A percentile compares a stretch with the other conserved stretches of the same genome.
These are phyloP conservation scores for Aleiodes leptofemur DNA, from an alignment of 2,888 invertebrate genomes.

Conservation along the genomic window DNA sequence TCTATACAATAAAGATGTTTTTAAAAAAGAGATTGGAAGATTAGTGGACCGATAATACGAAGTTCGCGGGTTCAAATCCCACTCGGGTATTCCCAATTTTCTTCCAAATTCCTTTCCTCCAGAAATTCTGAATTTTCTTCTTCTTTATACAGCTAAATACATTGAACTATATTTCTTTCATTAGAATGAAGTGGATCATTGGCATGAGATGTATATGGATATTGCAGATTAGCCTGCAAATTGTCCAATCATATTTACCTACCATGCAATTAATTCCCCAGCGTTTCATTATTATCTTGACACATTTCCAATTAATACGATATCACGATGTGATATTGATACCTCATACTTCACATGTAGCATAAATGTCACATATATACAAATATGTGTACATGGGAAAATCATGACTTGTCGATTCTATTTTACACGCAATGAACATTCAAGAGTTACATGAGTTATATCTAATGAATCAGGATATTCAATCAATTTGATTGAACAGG, in stretches of 20 bases:
- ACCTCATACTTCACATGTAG: slow-evolving; percentile 15
- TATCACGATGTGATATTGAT: slow-evolving; percentile 31
- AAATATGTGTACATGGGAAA: neutral
- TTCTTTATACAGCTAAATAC: too few species aligned
- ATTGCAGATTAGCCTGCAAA: neutral
- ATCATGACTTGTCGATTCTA: slow-evolving; percentile 19
- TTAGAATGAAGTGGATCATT: too few species aligned
- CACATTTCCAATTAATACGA: slow-evolving; percentile 30
- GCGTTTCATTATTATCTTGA: slow-evolving; percentile 21
- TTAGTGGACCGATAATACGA: too few species aligned
- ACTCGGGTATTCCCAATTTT: too few species aligned
- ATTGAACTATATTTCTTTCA: too few species aligned
- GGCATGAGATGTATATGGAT: too few species aligned
- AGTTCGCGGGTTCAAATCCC: too few species aligned
- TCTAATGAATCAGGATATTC: neutral
- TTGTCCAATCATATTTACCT: slow-evolving; percentile 4
- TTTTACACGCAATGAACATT: slow-evolving; percentile 26
- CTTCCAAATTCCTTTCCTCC: too few species aligned
- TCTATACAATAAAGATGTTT: too few species aligned
- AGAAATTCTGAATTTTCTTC: too few species aligned
- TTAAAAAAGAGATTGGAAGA: too few species aligned
- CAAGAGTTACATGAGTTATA: neutral
- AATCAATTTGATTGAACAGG: too few species aligned
- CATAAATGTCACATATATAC: slow-evolving; percentile 4
- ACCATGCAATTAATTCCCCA: slow-evolving; percentile 20